Percentiles rank a stretch among this genome's conserved stretches.
Evolutionary conservation across 2,113 vertebrate genomes (phyloP).

Genomic region (Enhydra lutris): DNA sequence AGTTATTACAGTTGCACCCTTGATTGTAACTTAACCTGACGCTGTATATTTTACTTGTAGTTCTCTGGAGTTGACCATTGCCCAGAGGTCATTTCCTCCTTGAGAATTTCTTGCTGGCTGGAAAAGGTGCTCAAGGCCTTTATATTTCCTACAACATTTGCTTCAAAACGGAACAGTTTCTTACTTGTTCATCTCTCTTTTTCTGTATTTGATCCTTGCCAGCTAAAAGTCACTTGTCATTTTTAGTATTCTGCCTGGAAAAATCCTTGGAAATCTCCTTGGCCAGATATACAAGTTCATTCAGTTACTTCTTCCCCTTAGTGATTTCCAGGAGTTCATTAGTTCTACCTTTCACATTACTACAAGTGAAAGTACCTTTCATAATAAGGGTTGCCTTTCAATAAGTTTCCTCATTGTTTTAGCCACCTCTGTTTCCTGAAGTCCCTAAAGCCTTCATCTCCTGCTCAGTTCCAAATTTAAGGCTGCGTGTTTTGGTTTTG

Average conservation of each 20-base stretch:
- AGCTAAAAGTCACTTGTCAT: not conserved
- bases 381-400: not conserved
- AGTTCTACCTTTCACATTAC: not conserved
- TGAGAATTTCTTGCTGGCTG: not conserved
- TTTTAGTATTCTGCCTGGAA: not conserved
- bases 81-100: not conserved
- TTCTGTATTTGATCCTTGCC: not conserved
- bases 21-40: not conserved
- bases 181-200: not conserved
- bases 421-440: not conserved
- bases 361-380: not conserved
- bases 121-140: not conserved
- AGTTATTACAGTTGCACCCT: not conserved
- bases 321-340: not conserved
- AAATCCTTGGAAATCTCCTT: not conserved
- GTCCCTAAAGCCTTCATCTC: not conserved
- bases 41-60: not conserved
- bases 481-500: not conserved
- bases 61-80: not conserved
- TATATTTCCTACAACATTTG: not conserved
- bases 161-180: not conserved
- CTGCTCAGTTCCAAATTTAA: not conserved
- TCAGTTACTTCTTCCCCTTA: not conserved
- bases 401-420: not conserved
- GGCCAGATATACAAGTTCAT: not conserved